A percentile compares a stretch with the other conserved stretches of the same genome.
These are phyloP conservation scores for Pedetes capensis DNA, from an alignment of 2,113 vertebrate species.

Conservation along the genomic window DNA sequence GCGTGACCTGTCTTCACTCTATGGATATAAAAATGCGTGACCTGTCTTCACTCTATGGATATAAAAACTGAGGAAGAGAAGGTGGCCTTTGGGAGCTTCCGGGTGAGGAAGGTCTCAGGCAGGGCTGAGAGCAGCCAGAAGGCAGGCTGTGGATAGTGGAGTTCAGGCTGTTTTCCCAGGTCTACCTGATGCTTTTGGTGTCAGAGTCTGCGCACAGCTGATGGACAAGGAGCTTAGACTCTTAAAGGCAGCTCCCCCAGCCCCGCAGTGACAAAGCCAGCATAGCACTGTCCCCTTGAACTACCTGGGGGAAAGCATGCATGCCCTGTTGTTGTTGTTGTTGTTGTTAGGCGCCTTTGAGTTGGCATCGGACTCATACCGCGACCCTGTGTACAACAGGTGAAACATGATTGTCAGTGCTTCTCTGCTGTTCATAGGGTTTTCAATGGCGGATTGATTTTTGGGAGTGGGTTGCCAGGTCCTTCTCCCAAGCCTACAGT, in stretches of 20 bases:
- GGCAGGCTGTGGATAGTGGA: neutral
- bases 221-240: neutral
- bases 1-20: neutral
- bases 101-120: neutral
- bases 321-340: too few relatives aligned
- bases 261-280: neutral
- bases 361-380: too few relatives aligned
- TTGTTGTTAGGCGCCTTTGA: too few relatives aligned
- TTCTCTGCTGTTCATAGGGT: too few relatives aligned
- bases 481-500: too few relatives aligned
- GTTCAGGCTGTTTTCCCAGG: constrained; percentile 10
- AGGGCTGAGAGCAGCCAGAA: neutral
- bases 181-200: neutral
- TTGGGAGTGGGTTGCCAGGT: too few relatives aligned
- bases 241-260: neutral
- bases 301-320: neutral
- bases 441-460: too few relatives aligned
- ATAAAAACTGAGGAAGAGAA: neutral
- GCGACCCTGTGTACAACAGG: too few relatives aligned
- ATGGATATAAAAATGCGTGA: neutral
- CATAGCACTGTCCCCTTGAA: neutral
- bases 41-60: neutral
- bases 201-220: neutral
- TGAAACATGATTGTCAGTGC: too few relatives aligned
- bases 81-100: neutral